These are phyloP conservation scores for Antennarius striatus DNA, from an alignment of 2,113 vertebrate species.

Conservation along the genomic window DNA sequence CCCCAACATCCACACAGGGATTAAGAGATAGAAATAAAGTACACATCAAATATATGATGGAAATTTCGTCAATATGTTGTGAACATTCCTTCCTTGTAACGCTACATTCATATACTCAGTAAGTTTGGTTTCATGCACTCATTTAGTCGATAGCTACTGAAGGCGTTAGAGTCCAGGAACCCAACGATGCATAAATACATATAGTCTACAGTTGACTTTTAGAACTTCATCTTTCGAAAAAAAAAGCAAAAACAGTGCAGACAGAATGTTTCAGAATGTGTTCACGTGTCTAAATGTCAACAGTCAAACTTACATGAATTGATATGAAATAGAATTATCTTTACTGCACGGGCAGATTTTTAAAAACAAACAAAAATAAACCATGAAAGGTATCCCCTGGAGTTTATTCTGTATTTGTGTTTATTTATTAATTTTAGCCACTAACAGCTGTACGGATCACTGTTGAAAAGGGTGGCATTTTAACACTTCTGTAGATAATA, in stretches of 20 bases:
- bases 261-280: background rate
- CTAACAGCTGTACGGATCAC: too few species aligned
- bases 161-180: background rate
- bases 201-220: too few species aligned
- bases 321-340: too few species aligned
- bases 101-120: slow-evolving; percentile 8
- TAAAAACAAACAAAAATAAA: background rate
- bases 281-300: background rate
- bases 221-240: too few species aligned
- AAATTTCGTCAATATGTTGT: background rate
- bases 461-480: too few species aligned
- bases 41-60: too few species aligned
- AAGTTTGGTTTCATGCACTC: background rate
- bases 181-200: background rate
- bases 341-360: background rate
- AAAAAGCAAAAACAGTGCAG: too few species aligned
- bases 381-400: background rate
- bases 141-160: background rate
- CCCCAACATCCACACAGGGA: background rate
- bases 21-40: too few species aligned
- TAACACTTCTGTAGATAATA: background rate
- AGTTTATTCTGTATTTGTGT: background rate
- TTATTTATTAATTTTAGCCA: too few species aligned
- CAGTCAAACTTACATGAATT: too few species aligned
- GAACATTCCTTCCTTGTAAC: background rate